A percentile compares a stretch with the other conserved stretches of the same genome.
phyloP scores from a whole-genome alignment of 2,113 vertebrate species.

The Myiopsitta monachus region DNA sequence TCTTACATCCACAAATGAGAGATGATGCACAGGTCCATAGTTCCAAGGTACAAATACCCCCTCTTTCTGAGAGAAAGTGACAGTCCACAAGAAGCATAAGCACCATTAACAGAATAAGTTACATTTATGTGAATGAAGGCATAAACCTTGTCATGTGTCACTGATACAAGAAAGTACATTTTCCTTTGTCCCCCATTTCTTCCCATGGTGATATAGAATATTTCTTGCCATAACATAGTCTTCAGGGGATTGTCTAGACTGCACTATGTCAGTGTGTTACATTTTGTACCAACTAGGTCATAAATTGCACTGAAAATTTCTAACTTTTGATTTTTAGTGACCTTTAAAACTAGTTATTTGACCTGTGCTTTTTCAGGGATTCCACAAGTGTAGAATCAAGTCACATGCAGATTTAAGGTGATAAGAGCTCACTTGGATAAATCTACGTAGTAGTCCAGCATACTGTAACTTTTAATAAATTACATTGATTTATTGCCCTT shows the following conservation, averaged over 20 bases:
- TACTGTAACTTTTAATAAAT: slow-evolving; percentile 60
- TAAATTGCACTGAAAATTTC: background rate
- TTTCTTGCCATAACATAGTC: background rate
- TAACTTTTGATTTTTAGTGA: background rate
- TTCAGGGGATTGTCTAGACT: background rate
- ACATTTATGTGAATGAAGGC: background rate
- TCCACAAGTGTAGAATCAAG: background rate
- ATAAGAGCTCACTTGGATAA: background rate
- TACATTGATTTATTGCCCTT: slow-evolving; percentile 60
- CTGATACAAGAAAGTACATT: background rate
- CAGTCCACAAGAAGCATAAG: background rate
- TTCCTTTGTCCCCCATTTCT: background rate
- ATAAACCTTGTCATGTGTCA: background rate
- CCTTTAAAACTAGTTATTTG: background rate
- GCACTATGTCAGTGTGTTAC: background rate
- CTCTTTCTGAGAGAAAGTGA: background rate
- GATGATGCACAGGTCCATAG: background rate
- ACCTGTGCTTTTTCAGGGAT: background rate
- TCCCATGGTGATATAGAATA: background rate
- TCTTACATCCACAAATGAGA: background rate
- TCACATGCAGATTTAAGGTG: background rate
- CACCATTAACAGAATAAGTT: background rate
- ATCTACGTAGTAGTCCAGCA: background rate
- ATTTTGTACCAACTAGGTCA: background rate
- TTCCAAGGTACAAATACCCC: too few species aligned